Conservation (phyloP, 2,113 vertebrate genomes). For the Diadophis punctatus region DNA sequence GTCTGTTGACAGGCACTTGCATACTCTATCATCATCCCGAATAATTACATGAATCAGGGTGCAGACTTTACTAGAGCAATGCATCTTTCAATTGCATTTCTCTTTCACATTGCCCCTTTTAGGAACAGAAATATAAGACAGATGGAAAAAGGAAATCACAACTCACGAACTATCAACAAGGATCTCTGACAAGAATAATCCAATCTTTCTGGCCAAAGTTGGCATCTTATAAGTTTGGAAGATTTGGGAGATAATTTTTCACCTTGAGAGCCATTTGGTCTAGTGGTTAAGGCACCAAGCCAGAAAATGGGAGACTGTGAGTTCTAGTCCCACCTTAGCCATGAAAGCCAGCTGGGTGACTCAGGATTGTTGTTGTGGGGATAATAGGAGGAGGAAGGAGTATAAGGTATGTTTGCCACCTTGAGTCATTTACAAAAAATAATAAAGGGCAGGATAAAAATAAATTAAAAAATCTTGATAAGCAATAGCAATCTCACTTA, state of each 20-base stretch:
- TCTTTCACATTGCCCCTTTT: neutral
- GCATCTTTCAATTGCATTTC: neutral
- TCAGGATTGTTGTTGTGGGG: neutral
- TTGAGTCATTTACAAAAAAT: neutral
- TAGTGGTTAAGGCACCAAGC: too few relatives aligned
- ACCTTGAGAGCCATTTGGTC: neutral
- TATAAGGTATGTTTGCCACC: neutral
- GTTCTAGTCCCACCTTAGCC: neutral
- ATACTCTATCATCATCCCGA: neutral
- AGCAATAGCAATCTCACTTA: neutral
- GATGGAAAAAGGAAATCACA: neutral
- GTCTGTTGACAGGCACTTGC: neutral
- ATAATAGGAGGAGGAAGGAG: neutral
- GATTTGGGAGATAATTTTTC: neutral
- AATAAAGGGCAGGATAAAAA: neutral
- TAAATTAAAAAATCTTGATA: neutral
- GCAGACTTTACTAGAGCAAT: neutral
- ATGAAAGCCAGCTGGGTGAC: neutral
- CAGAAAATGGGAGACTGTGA: too few relatives aligned
- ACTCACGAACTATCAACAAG: neutral
- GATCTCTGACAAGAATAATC: neutral
- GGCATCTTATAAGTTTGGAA: neutral
- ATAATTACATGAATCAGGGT: neutral
- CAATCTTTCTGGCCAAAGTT: neutral
- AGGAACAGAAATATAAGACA: neutral